Evolutionary conservation across 2,888 invertebrate genomes (phyloP).

Genomic region (Pseudococcus jackbeardsleyi): DNA sequence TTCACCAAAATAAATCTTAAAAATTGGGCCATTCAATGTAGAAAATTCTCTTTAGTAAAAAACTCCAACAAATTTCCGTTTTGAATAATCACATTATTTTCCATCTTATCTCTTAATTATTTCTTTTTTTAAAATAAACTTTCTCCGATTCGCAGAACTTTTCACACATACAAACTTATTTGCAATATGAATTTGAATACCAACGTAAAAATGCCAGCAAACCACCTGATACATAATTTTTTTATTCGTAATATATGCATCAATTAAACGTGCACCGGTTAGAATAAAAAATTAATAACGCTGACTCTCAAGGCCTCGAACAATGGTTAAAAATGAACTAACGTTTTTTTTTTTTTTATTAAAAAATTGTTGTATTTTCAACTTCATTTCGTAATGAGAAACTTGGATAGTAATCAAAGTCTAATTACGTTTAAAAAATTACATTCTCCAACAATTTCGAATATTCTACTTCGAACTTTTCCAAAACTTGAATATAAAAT

Average conservation of each 20-base stretch:
- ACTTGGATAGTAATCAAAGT: constrained; percentile 7
- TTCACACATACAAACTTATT: no score
- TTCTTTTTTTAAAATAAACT: no score
- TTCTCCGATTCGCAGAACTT: no score
- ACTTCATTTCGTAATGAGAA: constrained; percentile 13
- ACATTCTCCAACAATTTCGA: neutral
- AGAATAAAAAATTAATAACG: neutral
- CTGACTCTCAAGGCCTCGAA: neutral
- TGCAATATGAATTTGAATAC: no score
- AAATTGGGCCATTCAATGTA: no score
- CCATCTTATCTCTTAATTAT: no score
- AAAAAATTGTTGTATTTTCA: neutral
- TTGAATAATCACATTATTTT: no score
- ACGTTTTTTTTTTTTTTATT: neutral
- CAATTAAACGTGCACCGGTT: neutral
- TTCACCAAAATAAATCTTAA: no score
- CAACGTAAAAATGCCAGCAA: neutral
- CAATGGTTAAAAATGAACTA: constrained; percentile 2
- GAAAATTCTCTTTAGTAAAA: no score
- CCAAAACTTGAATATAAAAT: neutral
- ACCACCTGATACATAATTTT: neutral
- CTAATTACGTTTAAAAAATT: neutral
- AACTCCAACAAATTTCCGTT: no score
- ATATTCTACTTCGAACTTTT: neutral
- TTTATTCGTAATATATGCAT: neutral